phyloP scores from a whole-genome alignment of 2,113 vertebrate genomes.

The Hoplias malabaricus region DNA sequence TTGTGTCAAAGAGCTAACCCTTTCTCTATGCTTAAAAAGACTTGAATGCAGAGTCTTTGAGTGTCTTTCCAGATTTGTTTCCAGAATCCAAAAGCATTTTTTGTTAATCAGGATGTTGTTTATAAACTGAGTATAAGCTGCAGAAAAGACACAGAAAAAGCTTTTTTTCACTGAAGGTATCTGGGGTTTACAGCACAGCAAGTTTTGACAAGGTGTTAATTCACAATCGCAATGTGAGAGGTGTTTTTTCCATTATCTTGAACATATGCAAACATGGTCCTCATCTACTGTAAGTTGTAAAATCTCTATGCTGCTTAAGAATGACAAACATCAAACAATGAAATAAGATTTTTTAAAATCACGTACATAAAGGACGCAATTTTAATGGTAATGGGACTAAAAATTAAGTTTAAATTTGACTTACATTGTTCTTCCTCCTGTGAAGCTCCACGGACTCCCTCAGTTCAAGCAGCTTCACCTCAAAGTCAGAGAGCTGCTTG shows the following conservation, averaged over 20 bases:
- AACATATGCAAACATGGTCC: not conserved
- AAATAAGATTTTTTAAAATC: no score
- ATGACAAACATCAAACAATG: not conserved
- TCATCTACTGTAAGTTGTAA: not conserved
- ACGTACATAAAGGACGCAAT: not conserved
- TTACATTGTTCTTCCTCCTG: constrained; percentile 96
- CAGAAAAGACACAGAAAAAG: not conserved
- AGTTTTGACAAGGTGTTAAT: not conserved
- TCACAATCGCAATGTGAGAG: not conserved
- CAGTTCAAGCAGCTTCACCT: constrained; percentile 79
- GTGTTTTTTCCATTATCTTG: not conserved
- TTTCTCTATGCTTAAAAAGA: not conserved
- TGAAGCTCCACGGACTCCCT: constrained; percentile 87
- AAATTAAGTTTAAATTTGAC: constrained; percentile 48
- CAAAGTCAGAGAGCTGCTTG: constrained; percentile 75
- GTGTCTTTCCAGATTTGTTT: not conserved
- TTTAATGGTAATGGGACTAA: not conserved
- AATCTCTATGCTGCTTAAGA: not conserved
- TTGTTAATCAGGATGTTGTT: not conserved
- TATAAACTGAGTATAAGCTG: not conserved
- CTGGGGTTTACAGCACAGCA: not conserved
- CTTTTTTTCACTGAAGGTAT: not conserved
- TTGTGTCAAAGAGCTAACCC: not conserved
- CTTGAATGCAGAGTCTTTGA: not conserved
- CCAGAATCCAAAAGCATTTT: not conserved